A percentile compares a stretch with the other conserved stretches of the same genome.
Evolutionary conservation across 2,113 vertebrate genomes (phyloP).

Genomic region (Clarias macrocephalus): DNA sequence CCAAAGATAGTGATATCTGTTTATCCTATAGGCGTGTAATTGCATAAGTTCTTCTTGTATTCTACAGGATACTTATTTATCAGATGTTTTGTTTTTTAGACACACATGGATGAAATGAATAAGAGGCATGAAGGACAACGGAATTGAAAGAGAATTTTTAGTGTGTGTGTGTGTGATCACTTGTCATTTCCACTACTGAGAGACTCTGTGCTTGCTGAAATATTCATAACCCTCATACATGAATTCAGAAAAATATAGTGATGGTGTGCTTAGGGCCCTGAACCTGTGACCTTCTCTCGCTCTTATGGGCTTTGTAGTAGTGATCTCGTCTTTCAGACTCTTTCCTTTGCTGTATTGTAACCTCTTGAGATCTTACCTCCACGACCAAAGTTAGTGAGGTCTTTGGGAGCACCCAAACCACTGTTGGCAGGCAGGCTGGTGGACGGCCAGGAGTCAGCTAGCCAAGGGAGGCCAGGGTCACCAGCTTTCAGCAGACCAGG

Average conservation of each 20-base stretch:
- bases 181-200: conserved; percentile 33
- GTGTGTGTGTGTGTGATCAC: conserved; percentile 30
- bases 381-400: conserved; percentile 91
- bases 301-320: conserved; percentile 30
- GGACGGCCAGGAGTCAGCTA: conserved; percentile 97
- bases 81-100: neutral
- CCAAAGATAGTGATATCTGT: neutral
- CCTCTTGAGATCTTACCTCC: conserved; percentile 77
- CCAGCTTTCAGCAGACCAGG: conserved; percentile 90
- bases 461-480: conserved; percentile 94
- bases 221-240: conserved; percentile 52
- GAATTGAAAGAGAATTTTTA: conserved; percentile 36
- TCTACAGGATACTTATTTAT: neutral
- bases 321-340: neutral
- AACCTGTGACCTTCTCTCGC: conserved; percentile 22
- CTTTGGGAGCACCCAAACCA: conserved; percentile 86
- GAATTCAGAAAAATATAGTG: conserved; percentile 30
- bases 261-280: conserved; percentile 10
- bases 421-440: conserved; percentile 95
- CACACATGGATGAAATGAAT: conserved; percentile 8
- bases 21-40: neutral
- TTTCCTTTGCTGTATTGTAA: conserved; percentile 23
- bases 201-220: conserved; percentile 42
- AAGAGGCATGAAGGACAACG: conserved; percentile 4
- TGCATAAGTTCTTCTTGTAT: neutral